Percentiles rank a stretch among this genome's conserved stretches.
phyloP scores from a whole-genome alignment of 2,797 vertebrate species.

The Sus cebifrons region DNA sequence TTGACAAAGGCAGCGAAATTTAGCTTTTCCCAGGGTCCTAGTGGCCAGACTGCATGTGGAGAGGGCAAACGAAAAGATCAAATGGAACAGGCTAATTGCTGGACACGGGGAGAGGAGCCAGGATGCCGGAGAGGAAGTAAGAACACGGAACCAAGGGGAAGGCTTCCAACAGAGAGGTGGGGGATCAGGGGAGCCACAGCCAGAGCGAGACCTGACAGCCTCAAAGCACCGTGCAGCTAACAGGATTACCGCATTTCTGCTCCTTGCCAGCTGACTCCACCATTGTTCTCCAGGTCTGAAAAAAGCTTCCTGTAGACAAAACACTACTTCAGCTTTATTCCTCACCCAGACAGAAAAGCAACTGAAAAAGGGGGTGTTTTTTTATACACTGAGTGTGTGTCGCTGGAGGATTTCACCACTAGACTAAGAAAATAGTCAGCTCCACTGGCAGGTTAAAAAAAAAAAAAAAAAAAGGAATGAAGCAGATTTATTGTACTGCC shows the following conservation, averaged over 20 bases:
- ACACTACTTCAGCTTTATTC: conserved; percentile 50
- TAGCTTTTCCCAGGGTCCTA: conserved; percentile 74
- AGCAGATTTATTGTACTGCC: not conserved
- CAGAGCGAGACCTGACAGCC: not conserved
- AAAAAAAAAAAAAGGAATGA: not conserved
- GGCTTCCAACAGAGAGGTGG: not conserved
- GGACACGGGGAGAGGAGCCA: conserved; percentile 14
- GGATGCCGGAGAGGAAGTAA: conserved; percentile 48
- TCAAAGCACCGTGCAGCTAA: conserved; percentile 72
- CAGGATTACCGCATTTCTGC: conserved; percentile 73
- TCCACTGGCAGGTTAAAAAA: not conserved
- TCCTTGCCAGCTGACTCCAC: not conserved
- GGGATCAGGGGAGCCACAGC: not conserved
- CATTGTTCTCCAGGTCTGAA: conserved; percentile 72
- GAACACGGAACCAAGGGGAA: not conserved
- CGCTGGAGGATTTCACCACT: not conserved
- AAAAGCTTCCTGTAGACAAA: conserved; percentile 77
- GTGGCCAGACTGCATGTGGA: conserved; percentile 16
- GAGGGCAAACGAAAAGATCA: conserved; percentile 69
- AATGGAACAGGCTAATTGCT: conserved; percentile 66
- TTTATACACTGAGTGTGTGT: not conserved
- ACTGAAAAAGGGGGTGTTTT: not conserved
- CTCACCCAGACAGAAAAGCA: conserved; percentile 68
- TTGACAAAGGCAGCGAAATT: conserved; percentile 73
- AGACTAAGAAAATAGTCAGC: not conserved